phyloP scores from a whole-genome alignment of 2,888 invertebrate species.

The Gandaritis pyraliata region DNA sequence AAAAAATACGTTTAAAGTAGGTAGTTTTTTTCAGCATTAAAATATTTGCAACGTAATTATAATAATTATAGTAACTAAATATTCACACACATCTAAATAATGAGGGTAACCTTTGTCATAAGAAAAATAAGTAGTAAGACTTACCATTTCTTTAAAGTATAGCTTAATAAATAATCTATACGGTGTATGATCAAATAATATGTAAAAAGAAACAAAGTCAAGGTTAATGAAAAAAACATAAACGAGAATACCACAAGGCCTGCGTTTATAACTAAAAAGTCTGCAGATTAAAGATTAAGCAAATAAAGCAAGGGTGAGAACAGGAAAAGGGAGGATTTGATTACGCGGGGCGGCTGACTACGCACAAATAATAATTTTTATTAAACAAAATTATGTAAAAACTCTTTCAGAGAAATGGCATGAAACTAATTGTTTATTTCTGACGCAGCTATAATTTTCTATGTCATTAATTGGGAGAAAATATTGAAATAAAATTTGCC shows the following conservation, averaged over 20 bases:
- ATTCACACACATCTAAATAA: too few species aligned
- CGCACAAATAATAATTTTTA: slow-evolving; percentile 39
- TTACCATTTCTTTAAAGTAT: too few species aligned
- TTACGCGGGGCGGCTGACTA: slow-evolving; percentile 37
- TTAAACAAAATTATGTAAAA: slow-evolving; percentile 35
- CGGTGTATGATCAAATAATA: too few species aligned
- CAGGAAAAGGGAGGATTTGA: slow-evolving; percentile 45
- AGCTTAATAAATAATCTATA: too few species aligned
- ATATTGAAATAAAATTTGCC: too few species aligned
- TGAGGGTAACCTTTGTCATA: too few species aligned
- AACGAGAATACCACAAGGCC: slow-evolving; percentile 25
- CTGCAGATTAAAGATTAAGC: slow-evolving; percentile 41
- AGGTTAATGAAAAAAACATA: slow-evolving; percentile 36
- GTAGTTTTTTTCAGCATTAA: too few species aligned
- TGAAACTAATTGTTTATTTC: slow-evolving; percentile 4
- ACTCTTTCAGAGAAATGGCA: slow-evolving; percentile 17
- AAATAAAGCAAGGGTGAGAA: slow-evolving; percentile 43
- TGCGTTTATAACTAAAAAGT: slow-evolving; percentile 33
- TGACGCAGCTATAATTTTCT: background rate
- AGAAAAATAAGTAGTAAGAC: too few species aligned
- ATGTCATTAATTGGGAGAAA: too few species aligned
- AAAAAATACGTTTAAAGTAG: too few species aligned
- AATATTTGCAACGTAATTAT: too few species aligned
- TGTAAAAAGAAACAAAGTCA: background rate
- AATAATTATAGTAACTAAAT: too few species aligned